Evolutionary conservation across 37 sponge, comb jelly and placozoan species (phyloP).

Genomic region (Geodia barretti): DNA sequence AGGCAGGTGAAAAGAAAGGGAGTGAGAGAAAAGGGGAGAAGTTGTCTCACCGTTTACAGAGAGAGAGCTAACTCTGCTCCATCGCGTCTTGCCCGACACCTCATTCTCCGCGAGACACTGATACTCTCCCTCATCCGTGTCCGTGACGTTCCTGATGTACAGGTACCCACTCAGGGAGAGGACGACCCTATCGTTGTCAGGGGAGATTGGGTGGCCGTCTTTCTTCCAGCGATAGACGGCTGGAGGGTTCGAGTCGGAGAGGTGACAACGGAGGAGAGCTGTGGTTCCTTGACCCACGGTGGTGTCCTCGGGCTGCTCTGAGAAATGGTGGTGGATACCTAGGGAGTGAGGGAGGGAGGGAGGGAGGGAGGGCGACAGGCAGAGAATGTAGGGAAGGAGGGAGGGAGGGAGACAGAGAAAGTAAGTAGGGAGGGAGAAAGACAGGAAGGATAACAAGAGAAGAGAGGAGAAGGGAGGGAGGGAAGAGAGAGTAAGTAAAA

Average conservation of each 20-base stretch:
- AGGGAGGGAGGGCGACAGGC: no score
- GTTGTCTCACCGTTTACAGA: constrained; percentile 35
- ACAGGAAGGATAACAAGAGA: no score
- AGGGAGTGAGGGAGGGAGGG: not conserved
- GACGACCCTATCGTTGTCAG: not conserved
- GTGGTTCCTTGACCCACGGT: not conserved
- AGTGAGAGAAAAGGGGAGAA: no score
- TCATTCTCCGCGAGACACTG: constrained; percentile 14
- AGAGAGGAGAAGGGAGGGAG: not conserved
- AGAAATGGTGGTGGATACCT: not conserved
- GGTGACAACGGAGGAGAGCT: constrained; percentile 16
- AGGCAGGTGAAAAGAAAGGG: not conserved
- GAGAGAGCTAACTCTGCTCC: not conserved
- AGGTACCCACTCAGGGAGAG: constrained; percentile 18
- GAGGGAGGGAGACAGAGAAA: no score
- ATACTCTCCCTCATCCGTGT: constrained; percentile 9
- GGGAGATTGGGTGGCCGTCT: not conserved
- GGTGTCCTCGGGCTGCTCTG: not conserved
- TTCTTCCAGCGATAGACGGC: constrained; percentile 21
- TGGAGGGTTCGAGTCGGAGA: constrained; percentile 12
- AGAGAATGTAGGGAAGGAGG: no score
- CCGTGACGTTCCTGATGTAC: constrained; percentile 12
- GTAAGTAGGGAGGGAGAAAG: no score
- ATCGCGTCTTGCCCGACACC: constrained; percentile 1
- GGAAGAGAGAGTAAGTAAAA: not conserved